Evolutionary conservation across 92 coral and sea anemone genomes (phyloP).

Genomic region (Zoanthus gigantus): DNA sequence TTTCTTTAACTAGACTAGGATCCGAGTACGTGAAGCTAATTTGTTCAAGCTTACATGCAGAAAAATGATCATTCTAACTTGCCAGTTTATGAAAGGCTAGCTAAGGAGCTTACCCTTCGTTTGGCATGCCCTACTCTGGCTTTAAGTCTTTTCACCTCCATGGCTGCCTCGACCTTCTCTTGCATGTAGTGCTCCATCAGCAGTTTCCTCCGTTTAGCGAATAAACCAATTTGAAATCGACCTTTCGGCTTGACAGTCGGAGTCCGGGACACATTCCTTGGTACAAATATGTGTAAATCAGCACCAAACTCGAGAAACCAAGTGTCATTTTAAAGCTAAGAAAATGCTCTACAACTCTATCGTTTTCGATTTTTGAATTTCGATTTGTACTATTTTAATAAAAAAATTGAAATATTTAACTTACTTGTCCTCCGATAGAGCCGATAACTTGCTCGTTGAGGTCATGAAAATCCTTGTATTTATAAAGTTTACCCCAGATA

Average conservation of each 20-base stretch:
- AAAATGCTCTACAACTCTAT: constrained; percentile 22
- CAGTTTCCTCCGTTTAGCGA: constrained; percentile 30
- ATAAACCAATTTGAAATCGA: constrained; percentile 35
- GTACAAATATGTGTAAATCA: constrained; percentile 32
- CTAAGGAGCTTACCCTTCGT: constrained; percentile 25
- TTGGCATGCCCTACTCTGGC: constrained; percentile 35
- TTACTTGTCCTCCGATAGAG: constrained; percentile 40
- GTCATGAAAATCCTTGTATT: constrained; percentile 3
- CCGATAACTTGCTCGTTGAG: constrained; percentile 4
- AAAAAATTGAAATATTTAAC: background rate
- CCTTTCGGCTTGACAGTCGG: constrained; percentile 49
- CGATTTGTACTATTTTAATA: constrained; percentile 2
- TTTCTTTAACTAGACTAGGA: background rate
- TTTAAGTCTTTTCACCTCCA: constrained; percentile 39
- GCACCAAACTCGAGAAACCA: constrained; percentile 31
- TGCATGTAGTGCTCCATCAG: constrained; percentile 24
- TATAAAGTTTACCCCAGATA: constrained; percentile 6
- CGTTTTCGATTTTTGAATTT: constrained; percentile 42
- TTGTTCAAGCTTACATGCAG: constrained; percentile 15
- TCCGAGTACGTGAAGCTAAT: background rate
- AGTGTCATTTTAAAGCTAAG: constrained; percentile 34
- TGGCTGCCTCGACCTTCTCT: constrained; percentile 18
- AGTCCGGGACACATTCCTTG: constrained; percentile 37
- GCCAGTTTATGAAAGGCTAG: background rate
- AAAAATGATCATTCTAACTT: constrained; percentile 15